A percentile compares a stretch with the other conserved stretches of the same genome.
These are phyloP conservation scores for Cyanoderma ruficeps DNA, from an alignment of 2,113 vertebrate genomes.

Conservation along the genomic window DNA sequence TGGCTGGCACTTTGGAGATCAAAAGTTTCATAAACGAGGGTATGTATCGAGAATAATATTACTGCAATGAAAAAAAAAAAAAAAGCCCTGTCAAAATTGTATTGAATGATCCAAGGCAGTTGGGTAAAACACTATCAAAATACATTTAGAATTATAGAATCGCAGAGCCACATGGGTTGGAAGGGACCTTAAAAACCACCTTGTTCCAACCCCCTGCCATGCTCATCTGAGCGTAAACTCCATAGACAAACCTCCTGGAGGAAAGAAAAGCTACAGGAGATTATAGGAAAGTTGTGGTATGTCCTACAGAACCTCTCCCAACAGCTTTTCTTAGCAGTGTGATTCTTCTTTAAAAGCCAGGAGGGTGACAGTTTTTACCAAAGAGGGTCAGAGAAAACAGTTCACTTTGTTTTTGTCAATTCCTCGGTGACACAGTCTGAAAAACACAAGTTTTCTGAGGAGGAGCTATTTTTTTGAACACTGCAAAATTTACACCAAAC, in stretches of 20 bases:
- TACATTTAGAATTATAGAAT: not conserved
- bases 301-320: not conserved
- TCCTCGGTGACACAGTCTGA: accelerated
- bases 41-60: not conserved
- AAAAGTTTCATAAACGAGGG: accelerated
- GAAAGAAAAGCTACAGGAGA: not conserved
- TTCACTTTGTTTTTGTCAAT: not conserved
- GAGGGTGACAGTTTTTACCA: not conserved
- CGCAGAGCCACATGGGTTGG: not conserved
- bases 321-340: not conserved
- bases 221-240: not conserved
- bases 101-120: not conserved
- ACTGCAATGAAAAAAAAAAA: not conserved
- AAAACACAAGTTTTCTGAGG: not conserved
- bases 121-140: not conserved
- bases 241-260: not conserved
- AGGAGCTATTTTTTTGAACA: not conserved
- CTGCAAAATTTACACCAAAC: not conserved
- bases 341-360: not conserved
- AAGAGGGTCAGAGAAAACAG: not conserved
- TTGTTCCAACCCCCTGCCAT: not conserved
- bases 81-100: not conserved
- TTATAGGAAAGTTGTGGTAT: not conserved
- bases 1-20: not conserved
- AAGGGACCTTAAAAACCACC: not conserved